Base-by-base conservation (phyloP, 2,888 invertebrate genomes). In the Neoascia interrupta region DNA sequence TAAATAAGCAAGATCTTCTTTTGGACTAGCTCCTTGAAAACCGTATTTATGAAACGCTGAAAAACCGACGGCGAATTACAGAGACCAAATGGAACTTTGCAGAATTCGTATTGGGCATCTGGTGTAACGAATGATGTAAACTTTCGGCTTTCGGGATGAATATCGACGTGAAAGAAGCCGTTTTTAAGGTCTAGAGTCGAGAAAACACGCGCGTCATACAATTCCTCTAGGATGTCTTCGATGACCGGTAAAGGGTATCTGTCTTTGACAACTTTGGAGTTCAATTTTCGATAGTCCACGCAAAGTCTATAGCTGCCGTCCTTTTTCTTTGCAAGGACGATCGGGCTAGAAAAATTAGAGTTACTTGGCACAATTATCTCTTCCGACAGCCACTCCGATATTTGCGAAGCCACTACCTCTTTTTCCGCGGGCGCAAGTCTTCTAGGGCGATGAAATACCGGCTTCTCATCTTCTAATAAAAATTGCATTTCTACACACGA, bases 71-170 rank as follows among this genome's bases (percentile, higher is more conserved):
- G 87, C 4, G 82, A 83, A 18, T 84, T 86, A 34, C 84, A 85
- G 3, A 87, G 45, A 2, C 87, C 88, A 82, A 88, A 89, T 0
- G 87, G 87, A 41, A 83, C 83, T 72, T 81, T 84, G 4, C 83
- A 23, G 75, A 88, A 88, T 76, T 89, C 86, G 81, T 76, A 88
- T 21, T 86, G 87, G 1, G 86, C 87, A 64, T 82, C 81, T 4
- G 82, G 86, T 8, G 85, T 87, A 0, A 88, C 86, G 81, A 89
- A 88, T 0, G 87, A 66, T 1, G 87, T 88, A 54, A 86, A 87
- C 79, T 79, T 73, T n/a, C 19, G 8, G n/a, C 56, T 73, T 6
- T 1, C 10, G 15, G 54, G 54, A 8, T 53, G 64, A 0, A 81
- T 26, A 10, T 56, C 21, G 16, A 68, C 60, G n/a, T 73, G 56